These are phyloP conservation scores for Galendromus occidentalis DNA, from an alignment of 1,140 invertebrate species.

Conservation along the genomic window DNA sequence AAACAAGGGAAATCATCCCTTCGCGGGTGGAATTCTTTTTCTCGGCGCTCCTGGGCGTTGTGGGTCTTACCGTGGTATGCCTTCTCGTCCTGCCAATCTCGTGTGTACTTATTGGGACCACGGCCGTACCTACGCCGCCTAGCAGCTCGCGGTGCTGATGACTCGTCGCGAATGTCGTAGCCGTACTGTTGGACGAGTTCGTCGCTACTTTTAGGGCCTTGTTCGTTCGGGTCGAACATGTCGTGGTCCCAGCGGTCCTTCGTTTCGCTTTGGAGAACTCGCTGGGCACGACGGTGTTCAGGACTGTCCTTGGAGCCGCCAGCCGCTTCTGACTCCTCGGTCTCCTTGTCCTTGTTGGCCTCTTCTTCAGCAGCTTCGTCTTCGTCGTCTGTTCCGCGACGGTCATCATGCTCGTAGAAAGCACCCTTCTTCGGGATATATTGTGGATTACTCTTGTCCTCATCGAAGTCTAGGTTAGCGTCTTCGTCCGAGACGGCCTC, in stretches of 20 bases:
- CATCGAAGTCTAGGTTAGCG: slow-evolving; percentile 54
- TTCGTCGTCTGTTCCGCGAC: slow-evolving; percentile 38
- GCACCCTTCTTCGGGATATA: slow-evolving; percentile 87
- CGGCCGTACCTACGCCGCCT: slow-evolving; percentile 63
- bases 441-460: slow-evolving; percentile 83
- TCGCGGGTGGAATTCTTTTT: slow-evolving; percentile 2
- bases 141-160: slow-evolving; percentile 63
- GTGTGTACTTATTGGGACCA: slow-evolving; percentile 69
- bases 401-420: slow-evolving; percentile 88
- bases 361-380: slow-evolving; percentile 21
- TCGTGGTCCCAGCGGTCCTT: slow-evolving; percentile 67
- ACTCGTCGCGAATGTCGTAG: slow-evolving; percentile 80
- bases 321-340: slow-evolving; percentile 18
- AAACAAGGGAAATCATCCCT: slow-evolving; percentile 12
- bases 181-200: slow-evolving; percentile 74
- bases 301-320: slow-evolving; percentile 25
- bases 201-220: slow-evolving; percentile 64
- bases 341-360: slow-evolving; percentile 11
- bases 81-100: slow-evolving; percentile 76
- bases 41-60: slow-evolving; percentile 4
- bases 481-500: slow-evolving; percentile 14
- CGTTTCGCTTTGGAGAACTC: slow-evolving; percentile 13
- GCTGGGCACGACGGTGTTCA: background rate
- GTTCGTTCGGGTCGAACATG: slow-evolving; percentile 52
- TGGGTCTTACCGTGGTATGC: slow-evolving; percentile 40